Conservation (phyloP, 2,113 vertebrate genomes). For the Anser brachyrhynchus region DNA sequence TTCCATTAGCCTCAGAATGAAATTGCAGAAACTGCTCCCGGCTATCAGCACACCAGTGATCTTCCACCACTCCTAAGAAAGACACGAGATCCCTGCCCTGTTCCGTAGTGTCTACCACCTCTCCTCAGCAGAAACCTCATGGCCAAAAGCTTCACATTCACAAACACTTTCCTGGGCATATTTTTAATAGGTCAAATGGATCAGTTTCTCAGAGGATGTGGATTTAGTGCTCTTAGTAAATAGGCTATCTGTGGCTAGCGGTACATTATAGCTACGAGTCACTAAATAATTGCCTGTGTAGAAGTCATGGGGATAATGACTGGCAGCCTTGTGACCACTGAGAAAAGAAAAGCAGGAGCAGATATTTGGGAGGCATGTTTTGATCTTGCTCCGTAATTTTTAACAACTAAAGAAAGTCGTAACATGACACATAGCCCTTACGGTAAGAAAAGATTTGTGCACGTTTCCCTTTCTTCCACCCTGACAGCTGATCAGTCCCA, state of each 20-base stretch:
- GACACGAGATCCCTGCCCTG: fast-evolving
- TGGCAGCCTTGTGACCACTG: neutral
- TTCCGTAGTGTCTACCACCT: neutral
- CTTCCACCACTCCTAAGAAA: neutral
- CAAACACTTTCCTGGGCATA: neutral
- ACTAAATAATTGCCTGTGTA: neutral
- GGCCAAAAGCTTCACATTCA: neutral
- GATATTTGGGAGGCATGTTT: neutral
- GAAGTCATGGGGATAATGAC: neutral
- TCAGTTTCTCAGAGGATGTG: neutral
- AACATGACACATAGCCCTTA: neutral
- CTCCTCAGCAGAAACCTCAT: neutral
- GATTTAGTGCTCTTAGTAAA: neutral
- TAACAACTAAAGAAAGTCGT: neutral
- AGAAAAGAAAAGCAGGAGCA: neutral
- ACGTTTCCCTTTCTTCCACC: neutral
- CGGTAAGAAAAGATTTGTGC: neutral
- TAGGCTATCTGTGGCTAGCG: neutral
- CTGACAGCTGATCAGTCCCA: fast-evolving
- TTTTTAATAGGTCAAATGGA: neutral
- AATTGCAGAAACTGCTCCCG: neutral
- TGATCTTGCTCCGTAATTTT: neutral
- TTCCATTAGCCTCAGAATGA: fast-evolving
- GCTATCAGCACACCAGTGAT: neutral
- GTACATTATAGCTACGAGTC: neutral